Percentiles rank a stretch among this genome's conserved stretches.
Conservation (phyloP, 2,797 vertebrate species). For the Harpagifer antarcticus region DNA sequence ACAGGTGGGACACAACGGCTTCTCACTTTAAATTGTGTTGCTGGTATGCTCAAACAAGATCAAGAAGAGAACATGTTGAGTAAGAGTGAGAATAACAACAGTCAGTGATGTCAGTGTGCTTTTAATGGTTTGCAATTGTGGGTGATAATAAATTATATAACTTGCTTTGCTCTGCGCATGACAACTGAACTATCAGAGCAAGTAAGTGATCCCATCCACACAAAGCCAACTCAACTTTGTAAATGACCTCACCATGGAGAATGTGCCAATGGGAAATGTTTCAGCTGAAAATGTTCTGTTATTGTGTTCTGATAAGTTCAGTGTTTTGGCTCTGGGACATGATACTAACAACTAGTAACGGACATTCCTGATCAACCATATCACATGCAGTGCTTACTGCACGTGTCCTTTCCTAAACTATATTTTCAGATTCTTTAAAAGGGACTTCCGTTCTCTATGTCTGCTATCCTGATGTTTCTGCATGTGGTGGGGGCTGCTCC, state of each 20-base stretch:
- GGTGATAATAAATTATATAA: conserved; percentile 42
- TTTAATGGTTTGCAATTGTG: conserved; percentile 16
- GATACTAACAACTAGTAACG: conserved; percentile 15
- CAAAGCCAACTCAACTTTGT: conserved; percentile 6
- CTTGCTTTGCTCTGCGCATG: conserved; percentile 21
- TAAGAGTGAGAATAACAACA: conserved; percentile 25
- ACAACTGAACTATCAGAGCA: conserved; percentile 28
- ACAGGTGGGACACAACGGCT: conserved; percentile 79
- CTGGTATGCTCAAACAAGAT: not conserved
- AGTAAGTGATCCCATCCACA: conserved; percentile 22
- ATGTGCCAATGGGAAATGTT: conserved; percentile 49
- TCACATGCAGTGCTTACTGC: conserved; percentile 1
- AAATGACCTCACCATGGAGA: conserved; percentile 52
- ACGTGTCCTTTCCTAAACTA: not conserved
- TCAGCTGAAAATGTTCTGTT: not conserved
- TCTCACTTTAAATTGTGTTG: not conserved
- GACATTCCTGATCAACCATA: not conserved
- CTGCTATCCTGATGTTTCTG: conserved; percentile 58
- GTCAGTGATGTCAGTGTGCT: conserved; percentile 35
- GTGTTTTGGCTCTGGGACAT: conserved; percentile 8
- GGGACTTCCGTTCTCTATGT: conserved; percentile 1
- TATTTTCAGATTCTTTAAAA: not conserved
- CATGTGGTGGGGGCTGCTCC: conserved; percentile 36
- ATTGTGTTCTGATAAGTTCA: conserved; percentile 20
- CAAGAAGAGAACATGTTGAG: conserved; percentile 4